Base-by-base conservation (phyloP, 2,888 invertebrate genomes). In the Bembecia ichneumoniformis region DNA sequence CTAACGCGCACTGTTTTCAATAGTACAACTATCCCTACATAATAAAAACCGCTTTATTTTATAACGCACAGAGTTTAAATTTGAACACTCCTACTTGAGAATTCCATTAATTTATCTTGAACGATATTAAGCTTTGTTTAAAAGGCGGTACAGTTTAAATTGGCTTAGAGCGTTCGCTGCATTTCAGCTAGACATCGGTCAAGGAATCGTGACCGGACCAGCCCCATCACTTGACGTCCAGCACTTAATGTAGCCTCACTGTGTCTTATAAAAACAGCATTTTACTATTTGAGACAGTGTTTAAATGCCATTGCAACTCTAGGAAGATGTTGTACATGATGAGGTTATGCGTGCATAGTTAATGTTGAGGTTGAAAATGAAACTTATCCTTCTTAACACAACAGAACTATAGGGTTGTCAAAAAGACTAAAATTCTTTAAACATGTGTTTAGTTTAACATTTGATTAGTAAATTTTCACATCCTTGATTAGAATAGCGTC, bases 201-300 rank as follows among this genome's bases (percentile, higher is more conserved):
- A 82, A 75, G 77, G 71, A 84, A 74, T 86, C 86, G 86, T 87
- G 86, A 87, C 86, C 74, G 63, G 82, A 70, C 75, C 82, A 74
- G 76, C 83, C 83, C 83, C 62, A 55, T 74, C 83, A 86, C 86
- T 84, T 86, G 84, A 86, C 82, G 77, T 77, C 77, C 73, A 68
- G 75, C 75, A 72, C 71, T 77, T 81, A 81, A 82, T 79, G 75
- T 76, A 80, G 74, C 75, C 68, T 69, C 71, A 63, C 66, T 63
- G 68, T 64, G 68, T 62, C 64, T 66, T 63, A 69, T 67, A 75
- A 72, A 69, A 72, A 70, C 68, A 67, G 57, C 58, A 58, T 73
- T 75, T 68, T 62, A 67, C 46, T 34, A 74, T 68, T 57, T 58
- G 72, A 71, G 68, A 71, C 77, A 71, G 70, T 71, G 71, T 63